Evolutionary conservation across 2,888 invertebrate species (phyloP).

Genomic region (Empis stercorea): DNA sequence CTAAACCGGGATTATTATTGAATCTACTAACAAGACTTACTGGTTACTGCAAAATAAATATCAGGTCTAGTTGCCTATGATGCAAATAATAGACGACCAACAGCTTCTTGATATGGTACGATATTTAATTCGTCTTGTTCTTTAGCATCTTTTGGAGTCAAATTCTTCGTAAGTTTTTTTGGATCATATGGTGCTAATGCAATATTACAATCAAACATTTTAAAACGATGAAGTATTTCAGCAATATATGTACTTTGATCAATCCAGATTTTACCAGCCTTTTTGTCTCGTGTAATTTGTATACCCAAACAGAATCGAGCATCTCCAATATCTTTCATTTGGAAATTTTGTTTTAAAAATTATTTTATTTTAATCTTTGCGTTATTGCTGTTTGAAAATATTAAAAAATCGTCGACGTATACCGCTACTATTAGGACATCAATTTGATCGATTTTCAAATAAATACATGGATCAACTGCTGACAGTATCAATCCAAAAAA

Average conservation of each 20-base stretch:
- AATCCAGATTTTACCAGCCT: not conserved
- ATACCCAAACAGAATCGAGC: not conserved
- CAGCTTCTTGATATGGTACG: slow-evolving; percentile 11
- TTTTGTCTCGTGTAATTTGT: not conserved
- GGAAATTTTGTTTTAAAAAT: not conserved
- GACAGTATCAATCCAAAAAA: not conserved
- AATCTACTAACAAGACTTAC: slow-evolving; percentile 13
- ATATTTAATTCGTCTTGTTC: slow-evolving; percentile 1
- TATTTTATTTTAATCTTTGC: not conserved
- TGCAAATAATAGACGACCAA: slow-evolving; percentile 12
- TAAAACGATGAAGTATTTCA: not conserved
- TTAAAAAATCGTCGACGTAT: not conserved
- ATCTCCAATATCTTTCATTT: not conserved
- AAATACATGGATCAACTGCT: slow-evolving; percentile 1
- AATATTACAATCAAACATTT: not conserved
- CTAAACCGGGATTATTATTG: slow-evolving; percentile 10
- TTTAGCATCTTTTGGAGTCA: not conserved
- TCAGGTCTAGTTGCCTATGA: slow-evolving; percentile 12
- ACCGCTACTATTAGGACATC: not conserved
- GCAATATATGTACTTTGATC: not conserved
- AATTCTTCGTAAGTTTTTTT: not conserved
- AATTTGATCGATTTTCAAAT: not conserved
- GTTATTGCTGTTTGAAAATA: not conserved
- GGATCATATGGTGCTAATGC: not conserved
- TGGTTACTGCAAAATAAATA: slow-evolving; percentile 13